Evolutionary conservation across 2,888 invertebrate species (phyloP).

Genomic region (Lasioglossum leucozonium): DNA sequence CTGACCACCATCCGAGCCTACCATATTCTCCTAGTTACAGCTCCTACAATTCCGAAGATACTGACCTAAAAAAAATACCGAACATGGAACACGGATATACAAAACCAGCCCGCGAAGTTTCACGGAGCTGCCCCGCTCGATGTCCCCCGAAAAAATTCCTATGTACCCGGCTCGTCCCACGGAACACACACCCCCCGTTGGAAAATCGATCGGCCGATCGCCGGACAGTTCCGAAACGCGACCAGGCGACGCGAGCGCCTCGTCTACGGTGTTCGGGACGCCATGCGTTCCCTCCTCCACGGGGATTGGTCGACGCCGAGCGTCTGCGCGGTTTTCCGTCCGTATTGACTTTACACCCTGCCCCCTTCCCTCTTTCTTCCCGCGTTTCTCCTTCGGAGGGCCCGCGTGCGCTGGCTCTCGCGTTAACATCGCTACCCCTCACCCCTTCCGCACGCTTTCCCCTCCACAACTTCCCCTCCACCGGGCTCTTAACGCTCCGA

Average conservation of each 20-base stretch:
- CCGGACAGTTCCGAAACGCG: conserved; percentile 26
- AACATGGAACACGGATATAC: neutral
- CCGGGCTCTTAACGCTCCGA: neutral
- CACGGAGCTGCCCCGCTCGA: neutral
- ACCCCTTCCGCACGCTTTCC: neutral
- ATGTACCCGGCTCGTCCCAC: neutral
- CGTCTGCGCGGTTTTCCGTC: conserved; percentile 77
- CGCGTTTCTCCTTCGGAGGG: conserved; percentile 21
- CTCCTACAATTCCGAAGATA: neutral
- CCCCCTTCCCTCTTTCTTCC: conserved; percentile 29
- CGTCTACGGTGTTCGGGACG: conserved; percentile 30
- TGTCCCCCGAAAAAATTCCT: neutral
- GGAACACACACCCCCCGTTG: neutral
- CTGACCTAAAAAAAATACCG: neutral
- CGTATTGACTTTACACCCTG: conserved; percentile 81
- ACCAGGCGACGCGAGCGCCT: conserved; percentile 40
- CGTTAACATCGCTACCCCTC: neutral
- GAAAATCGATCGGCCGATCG: neutral
- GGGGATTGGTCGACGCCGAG: conserved; percentile 75
- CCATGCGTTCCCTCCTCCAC: conserved; percentile 73
- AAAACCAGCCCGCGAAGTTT: neutral
- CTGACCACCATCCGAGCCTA: neutral
- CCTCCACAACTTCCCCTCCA: neutral
- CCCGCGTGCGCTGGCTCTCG: conserved; percentile 18
- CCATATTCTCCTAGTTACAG: neutral